A percentile compares a stretch with the other conserved stretches of the same genome.
phyloP scores from a whole-genome alignment of 2,888 invertebrate species.

The Drosophila nr. perissopoda region DNA sequence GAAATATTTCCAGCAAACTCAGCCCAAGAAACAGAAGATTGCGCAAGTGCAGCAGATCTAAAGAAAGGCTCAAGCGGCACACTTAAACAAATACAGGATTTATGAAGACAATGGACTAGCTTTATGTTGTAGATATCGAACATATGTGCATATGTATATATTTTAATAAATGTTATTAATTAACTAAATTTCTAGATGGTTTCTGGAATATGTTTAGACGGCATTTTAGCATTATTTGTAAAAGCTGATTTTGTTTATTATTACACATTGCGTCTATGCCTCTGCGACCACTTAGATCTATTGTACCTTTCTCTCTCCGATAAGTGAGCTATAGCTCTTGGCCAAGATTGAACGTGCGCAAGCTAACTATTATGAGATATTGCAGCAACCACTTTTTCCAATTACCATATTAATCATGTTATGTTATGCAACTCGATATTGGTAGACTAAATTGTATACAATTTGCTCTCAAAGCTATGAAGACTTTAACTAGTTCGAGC shows the following conservation, averaged over 20 bases:
- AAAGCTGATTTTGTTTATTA: neutral
- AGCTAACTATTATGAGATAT: neutral
- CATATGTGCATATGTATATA: constrained; percentile 15
- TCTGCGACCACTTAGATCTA: neutral
- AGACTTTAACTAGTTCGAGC: neutral
- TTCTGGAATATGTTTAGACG: neutral
- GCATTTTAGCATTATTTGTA: neutral
- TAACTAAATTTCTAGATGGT: neutral
- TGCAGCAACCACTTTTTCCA: neutral
- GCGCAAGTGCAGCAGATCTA: constrained; percentile 75
- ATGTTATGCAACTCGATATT: neutral
- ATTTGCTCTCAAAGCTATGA: neutral
- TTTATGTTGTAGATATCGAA: constrained; percentile 39
- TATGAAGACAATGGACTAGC: constrained; percentile 2
- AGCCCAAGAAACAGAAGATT: constrained; percentile 82
- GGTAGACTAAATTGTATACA: neutral
- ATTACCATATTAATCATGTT: neutral
- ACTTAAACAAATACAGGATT: constrained; percentile 35
- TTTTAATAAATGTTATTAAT: constrained; percentile 29
- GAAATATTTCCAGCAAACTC: constrained; percentile 63
- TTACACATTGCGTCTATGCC: too few species aligned
- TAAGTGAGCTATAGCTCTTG: neutral
- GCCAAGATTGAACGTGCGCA: neutral
- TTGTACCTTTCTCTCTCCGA: neutral
- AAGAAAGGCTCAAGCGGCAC: constrained; percentile 22